These are phyloP conservation scores for Poeciliopsis gracilis DNA, from an alignment of 2,797 vertebrate genomes.

Conservation along the genomic window DNA sequence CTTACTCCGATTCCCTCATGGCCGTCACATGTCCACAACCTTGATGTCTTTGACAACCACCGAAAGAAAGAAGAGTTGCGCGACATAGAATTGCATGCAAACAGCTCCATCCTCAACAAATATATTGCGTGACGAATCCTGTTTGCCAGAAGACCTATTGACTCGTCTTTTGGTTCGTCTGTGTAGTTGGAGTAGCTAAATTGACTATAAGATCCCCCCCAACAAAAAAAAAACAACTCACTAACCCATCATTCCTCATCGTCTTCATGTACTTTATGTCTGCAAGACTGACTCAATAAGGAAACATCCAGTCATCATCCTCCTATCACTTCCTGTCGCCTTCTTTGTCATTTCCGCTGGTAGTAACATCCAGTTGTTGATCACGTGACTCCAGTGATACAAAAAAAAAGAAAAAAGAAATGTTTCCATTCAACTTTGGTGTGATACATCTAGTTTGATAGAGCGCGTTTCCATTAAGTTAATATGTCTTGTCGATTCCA, in stretches of 20 bases:
- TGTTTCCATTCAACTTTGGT: too few relatives aligned
- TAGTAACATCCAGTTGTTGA: too few relatives aligned
- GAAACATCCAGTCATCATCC: too few relatives aligned
- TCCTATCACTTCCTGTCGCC: too few relatives aligned
- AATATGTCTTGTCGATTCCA: too few relatives aligned
- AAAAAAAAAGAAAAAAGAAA: too few relatives aligned
- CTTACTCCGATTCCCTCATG: conserved; percentile 21
- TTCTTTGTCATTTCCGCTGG: too few relatives aligned
- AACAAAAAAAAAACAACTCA: neutral
- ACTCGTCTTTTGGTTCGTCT: neutral
- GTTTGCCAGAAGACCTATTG: neutral
- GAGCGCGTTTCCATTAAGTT: too few relatives aligned
- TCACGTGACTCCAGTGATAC: too few relatives aligned
- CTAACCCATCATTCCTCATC: neutral
- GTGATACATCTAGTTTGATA: too few relatives aligned
- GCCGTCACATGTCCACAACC: conserved; percentile 13
- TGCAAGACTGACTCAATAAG: neutral
- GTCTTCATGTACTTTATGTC: neutral
- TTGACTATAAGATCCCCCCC: neutral
- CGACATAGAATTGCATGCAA: conserved; percentile 14
- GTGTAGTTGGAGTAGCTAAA: neutral
- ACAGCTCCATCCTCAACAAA: conserved; percentile 15
- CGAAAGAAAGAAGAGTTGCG: conserved; percentile 28
- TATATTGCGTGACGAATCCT: conserved; percentile 5
- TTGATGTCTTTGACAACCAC: conserved; percentile 30